Percentiles rank a stretch among this genome's conserved stretches.
These are phyloP conservation scores for Drosophila nebulosa DNA, from an alignment of 1,140 invertebrate genomes.

Conservation along the genomic window DNA sequence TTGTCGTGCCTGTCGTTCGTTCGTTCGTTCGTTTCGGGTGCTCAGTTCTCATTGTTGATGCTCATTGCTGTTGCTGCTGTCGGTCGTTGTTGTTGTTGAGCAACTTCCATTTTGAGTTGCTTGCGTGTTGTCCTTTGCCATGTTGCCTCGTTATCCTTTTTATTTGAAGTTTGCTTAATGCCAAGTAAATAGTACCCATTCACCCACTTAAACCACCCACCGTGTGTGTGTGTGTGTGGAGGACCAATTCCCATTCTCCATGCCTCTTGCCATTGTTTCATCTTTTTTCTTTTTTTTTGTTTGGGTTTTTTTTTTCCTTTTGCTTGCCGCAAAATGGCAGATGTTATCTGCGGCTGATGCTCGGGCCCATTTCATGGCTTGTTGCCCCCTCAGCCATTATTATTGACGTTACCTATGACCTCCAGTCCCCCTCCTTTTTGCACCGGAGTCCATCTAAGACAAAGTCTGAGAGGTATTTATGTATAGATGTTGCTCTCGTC, in stretches of 20 bases:
- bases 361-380: conserved; percentile 63
- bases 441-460: conserved; percentile 8
- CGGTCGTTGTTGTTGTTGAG: conserved; percentile 49
- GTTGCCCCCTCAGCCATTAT: conserved; percentile 61
- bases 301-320: conserved; percentile 8
- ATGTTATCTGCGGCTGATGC: conserved; percentile 40
- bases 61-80: conserved; percentile 29
- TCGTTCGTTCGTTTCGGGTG: conserved; percentile 27
- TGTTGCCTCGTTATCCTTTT: conserved; percentile 72
- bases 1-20: conserved; percentile 61
- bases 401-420: conserved; percentile 77
- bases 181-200: conserved; percentile 67
- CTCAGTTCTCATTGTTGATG: conserved; percentile 33
- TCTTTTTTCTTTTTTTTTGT: conserved; percentile 21
- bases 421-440: not conserved
- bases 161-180: conserved; percentile 79
- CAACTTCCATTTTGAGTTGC: conserved; percentile 67
- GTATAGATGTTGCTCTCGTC: conserved; percentile 1
- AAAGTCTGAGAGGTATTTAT: conserved; percentile 2
- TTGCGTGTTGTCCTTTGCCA: conserved; percentile 59
- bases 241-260: not conserved
- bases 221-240: not conserved
- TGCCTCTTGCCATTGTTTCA: conserved; percentile 58
- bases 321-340: conserved; percentile 52
- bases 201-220: not conserved